Conservation (phyloP, 2,113 vertebrate species). For the Spilogale gracilis region DNA sequence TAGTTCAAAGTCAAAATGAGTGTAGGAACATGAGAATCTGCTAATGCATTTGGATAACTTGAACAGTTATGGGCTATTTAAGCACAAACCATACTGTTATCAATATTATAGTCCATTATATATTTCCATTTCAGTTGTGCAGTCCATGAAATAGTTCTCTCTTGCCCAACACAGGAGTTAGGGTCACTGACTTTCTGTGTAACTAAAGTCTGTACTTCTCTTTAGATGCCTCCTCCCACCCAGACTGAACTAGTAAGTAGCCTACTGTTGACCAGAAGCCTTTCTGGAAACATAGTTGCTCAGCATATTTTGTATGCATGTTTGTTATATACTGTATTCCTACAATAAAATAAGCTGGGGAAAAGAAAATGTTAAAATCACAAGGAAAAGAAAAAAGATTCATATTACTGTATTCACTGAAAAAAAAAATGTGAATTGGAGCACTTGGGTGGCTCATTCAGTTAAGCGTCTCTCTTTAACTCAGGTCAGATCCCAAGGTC, state of each 20-base stretch:
- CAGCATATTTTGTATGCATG: background rate
- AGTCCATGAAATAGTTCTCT: background rate
- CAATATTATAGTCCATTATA: background rate
- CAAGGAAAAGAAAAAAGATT: background rate
- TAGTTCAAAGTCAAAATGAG: background rate
- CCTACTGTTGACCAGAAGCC: background rate
- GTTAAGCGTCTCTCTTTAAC: no score
- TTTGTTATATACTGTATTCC: background rate
- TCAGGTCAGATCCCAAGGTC: no score
- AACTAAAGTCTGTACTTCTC: background rate
- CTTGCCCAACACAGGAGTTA: background rate
- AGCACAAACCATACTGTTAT: background rate
- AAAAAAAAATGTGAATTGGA: background rate
- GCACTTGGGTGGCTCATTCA: no score
- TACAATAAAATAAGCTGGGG: background rate
- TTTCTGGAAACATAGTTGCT: background rate
- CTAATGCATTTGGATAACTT: background rate
- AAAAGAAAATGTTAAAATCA: background rate
- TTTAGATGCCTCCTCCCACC: background rate
- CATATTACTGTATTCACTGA: background rate
- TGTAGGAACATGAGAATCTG: background rate
- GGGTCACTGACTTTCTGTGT: background rate
- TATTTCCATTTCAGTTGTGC: background rate
- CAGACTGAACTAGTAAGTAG: background rate
- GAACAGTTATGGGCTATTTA: background rate